Base-by-base conservation (phyloP, 2,797 vertebrate species). In the Sebastes aleutianus region DNA sequence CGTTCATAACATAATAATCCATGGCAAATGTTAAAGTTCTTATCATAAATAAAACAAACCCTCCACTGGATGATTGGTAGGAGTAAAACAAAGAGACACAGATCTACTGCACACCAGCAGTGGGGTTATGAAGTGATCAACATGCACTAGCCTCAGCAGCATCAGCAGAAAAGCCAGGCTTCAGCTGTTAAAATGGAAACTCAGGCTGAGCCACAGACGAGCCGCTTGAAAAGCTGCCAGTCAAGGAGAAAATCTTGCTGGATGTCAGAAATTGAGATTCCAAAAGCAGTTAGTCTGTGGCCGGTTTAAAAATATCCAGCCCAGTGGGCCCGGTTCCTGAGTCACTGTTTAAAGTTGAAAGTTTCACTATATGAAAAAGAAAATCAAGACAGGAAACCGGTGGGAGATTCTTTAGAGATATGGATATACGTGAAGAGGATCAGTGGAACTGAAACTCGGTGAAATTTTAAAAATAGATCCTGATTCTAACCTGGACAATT, bases 91-190 rank as follows among this genome's bases (percentile, higher is more conserved):
- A 27, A 56, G 50, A 29, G 11, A 43, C 8, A 39, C 56, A 76
- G 54, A 77, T 80, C 74, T 70, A 71, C 68, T 69, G 63, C 1
- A 65, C 57, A 29, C 13, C 78, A 70, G 71, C 77, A 85, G 74
- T 22, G 22, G 54, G 59, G 58, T 77, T 76, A 76, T 24, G 56
- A 76, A 80, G 84, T n/a, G 82, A 80, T 84, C 62, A 74, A 58
- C 65, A 69, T 61, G 76, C 8, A 64, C 34, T 3, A 75, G 81
- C 29, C 57, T 72, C 70, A 34, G 72, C 74, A 75, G 69, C 82
- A 77, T 91, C 85, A 85, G 86, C 79, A 77, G 79, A 88, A 90
- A 88, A 71, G 43, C 36, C 34, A 9, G 50, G 27, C 71, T 53
- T 84, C 74, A 86, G 87, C 82, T 85, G 78, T 36, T 36, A 13